These are phyloP conservation scores for Sylvia borin DNA, from an alignment of 2,797 vertebrate genomes.

Conservation along the genomic window DNA sequence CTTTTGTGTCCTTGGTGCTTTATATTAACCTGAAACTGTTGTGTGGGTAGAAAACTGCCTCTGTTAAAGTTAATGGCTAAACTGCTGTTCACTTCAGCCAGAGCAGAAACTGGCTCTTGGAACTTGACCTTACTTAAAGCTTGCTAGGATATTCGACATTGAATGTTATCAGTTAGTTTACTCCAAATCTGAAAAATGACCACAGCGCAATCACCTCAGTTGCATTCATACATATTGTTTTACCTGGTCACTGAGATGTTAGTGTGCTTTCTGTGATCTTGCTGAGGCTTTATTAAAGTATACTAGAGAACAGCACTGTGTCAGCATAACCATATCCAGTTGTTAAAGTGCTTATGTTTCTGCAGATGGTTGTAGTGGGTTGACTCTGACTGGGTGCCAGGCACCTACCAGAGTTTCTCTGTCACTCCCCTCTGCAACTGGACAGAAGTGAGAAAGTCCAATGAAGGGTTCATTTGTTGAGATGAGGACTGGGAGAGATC, in stretches of 20 bases:
- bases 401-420: background rate
- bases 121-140: background rate
- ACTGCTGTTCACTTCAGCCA: background rate
- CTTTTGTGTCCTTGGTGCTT: background rate
- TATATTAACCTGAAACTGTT: background rate
- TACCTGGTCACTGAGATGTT: background rate
- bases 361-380: background rate
- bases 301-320: background rate
- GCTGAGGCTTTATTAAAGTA: background rate
- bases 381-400: background rate
- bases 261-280: background rate
- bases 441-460: background rate
- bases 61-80: background rate
- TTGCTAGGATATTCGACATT: background rate
- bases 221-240: background rate
- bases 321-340: background rate
- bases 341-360: background rate
- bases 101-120: background rate
- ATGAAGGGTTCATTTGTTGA: background rate
- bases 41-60: background rate
- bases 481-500: background rate
- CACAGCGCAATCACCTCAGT: background rate
- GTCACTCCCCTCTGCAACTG: background rate
- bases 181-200: background rate
- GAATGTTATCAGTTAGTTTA: background rate